Evolutionary conservation across 2,888 invertebrate species (phyloP).

Genomic region (Ichneumoninae sp.): DNA sequence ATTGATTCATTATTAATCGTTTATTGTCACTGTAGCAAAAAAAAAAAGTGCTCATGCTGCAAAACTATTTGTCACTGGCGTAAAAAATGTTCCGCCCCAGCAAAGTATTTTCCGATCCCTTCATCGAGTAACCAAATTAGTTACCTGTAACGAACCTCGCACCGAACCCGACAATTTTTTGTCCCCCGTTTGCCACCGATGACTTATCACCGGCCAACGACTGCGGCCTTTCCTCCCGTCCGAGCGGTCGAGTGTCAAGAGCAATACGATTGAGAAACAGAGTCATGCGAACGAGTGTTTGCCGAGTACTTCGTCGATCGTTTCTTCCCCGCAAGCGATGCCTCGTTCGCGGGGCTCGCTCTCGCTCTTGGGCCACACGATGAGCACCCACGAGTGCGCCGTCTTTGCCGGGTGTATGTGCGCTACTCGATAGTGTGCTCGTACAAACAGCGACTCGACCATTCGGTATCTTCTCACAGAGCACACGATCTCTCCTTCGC

Average conservation of each 20-base stretch:
- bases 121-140: neutral
- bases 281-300: slow-evolving; percentile 74
- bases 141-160: neutral
- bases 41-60: too few species aligned
- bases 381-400: slow-evolving; percentile 34
- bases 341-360: slow-evolving; percentile 44
- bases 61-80: neutral
- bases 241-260: slow-evolving; percentile 62
- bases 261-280: slow-evolving; percentile 74
- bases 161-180: neutral
- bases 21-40: too few species aligned
- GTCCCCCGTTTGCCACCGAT: neutral
- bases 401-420: slow-evolving; percentile 33
- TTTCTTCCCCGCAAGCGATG: slow-evolving; percentile 42
- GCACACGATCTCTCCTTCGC: slow-evolving; percentile 33
- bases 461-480: slow-evolving; percentile 37
- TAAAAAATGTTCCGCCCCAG: neutral
- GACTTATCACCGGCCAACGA: neutral
- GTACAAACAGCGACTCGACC: slow-evolving; percentile 61
- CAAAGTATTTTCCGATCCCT: neutral
- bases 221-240: neutral
- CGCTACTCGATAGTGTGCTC: slow-evolving; percentile 35
- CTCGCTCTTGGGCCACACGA: slow-evolving; percentile 51
- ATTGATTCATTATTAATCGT: too few species aligned
- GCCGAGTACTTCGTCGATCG: slow-evolving; percentile 76